Base-by-base conservation (phyloP, 2,797 vertebrate species). In the Crax fasciolata region DNA sequence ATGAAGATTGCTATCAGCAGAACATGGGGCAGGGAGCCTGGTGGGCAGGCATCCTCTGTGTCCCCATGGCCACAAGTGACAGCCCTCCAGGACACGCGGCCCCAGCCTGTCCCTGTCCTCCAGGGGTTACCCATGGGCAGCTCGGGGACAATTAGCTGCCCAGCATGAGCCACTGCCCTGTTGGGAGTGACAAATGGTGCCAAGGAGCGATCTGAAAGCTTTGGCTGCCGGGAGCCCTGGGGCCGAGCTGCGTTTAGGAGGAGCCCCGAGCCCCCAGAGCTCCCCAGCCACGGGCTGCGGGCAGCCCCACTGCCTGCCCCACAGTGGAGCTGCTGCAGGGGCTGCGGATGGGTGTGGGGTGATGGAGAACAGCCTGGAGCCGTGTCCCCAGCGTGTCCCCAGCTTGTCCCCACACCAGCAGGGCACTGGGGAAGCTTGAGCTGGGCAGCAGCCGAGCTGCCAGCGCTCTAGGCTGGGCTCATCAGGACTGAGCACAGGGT, bases 191-290 rank as follows among this genome's bases (percentile, higher is more conserved):
- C 46, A 46, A 61, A 46, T 0, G 0, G 70, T 77, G 93, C 75
- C 96, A 96, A 84, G 70, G 61, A 91, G 80, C 6, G 16, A 96
- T 72, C 75, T 78, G 59, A 86, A 91, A 91, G 82, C 27, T 70
- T 78, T 72, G 84, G 68, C 72, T 90, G 89, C 63, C 57, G 25
- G 76, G 27, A 73, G 54, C 49, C 0, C 46, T 52, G n/a, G 12
- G 65, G 66, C 61, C 74, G 79, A 70, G 78, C 61, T 71, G 52
- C 49, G 80, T 25, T 91, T 46, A 74, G 35, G 38, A 83, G 62
- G 46, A 94, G 58, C 63, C n/a, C 66, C 63, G 58, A 62, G 54
- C 44, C 86, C 87, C 81, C 32, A 38, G 48, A 83, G 43, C 38
- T 81, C 65, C 71, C 65, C 77, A 90, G 80, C 11, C 3, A 2